Evolutionary conservation across 2,113 vertebrate genomes (phyloP).

Genomic region (Aegotheles bennettii): DNA sequence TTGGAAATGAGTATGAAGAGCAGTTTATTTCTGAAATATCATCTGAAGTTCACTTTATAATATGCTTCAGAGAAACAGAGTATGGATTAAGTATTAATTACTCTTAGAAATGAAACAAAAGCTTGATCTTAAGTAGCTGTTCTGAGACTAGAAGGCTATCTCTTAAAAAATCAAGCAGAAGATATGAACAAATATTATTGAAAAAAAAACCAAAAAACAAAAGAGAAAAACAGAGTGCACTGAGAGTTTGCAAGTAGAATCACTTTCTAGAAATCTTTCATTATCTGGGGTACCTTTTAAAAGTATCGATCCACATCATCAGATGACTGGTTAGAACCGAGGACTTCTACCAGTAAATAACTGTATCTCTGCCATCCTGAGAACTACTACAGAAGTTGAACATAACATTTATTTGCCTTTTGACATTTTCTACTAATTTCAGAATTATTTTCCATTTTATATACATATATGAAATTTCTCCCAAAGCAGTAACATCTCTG

Average conservation of each 20-base stretch:
- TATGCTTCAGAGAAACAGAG: background rate
- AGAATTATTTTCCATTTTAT: background rate
- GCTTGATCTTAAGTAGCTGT: background rate
- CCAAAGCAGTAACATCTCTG: background rate
- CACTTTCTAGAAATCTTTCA: background rate
- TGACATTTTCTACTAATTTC: background rate
- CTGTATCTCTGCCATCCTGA: background rate
- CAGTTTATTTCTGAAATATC: background rate
- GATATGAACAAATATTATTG: background rate
- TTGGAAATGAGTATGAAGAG: background rate
- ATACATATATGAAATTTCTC: background rate
- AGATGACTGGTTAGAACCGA: background rate
- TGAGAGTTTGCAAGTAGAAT: background rate
- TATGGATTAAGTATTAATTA: background rate
- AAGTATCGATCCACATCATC: background rate
- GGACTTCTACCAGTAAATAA: background rate
- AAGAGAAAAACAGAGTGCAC: rapidly evolving
- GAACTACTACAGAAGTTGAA: background rate
- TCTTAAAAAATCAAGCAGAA: background rate
- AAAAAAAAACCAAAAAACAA: background rate
- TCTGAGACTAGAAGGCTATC: background rate
- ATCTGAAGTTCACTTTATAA: background rate
- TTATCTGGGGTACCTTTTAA: background rate
- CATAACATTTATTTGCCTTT: background rate
- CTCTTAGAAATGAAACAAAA: background rate